Base-by-base conservation (phyloP, 2,113 vertebrate genomes). In the Grallaria varia region DNA sequence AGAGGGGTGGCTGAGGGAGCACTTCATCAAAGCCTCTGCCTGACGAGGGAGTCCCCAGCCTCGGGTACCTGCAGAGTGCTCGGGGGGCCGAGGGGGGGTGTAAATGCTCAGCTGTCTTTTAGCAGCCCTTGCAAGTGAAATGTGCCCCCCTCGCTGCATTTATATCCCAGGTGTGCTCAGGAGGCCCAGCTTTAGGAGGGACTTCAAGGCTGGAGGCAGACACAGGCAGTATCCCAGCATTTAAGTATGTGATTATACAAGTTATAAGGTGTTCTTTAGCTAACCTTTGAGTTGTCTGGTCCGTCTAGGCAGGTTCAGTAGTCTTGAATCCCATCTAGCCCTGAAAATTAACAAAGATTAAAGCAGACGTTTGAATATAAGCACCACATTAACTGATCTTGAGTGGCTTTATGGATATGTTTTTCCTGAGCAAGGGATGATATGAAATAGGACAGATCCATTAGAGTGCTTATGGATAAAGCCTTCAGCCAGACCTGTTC, bases 81-180 rank as follows among this genome's bases (percentile, higher is more conserved):
- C 77, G 21, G 27, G 67, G 60, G 62, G 47, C 13, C 5, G 40
- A 85, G 53, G 53, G 37, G 53, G 44, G 31, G 22, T 5, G 6
- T 40, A 69, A 94, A 45, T 73, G 72, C 90, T 94, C 88, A 94
- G 63, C 71, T 79, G 60, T 80, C 82, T 85, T 69, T 76, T 27
- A 56, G 58, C 6, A 68, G 75, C 71, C 44, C 39, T 95, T 68
- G 58, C 15, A 59, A 42, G 55, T 4, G 2, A 59, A 50, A 62
- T 64, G 82, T n/a, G 44, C 72, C 71, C 50, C 68, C 7, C 0
- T 27, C 44, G 40, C 55, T 73, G 12, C 39, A 9, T 66, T 96
- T 62, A 15, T 69, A 28, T 62, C 35, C n/a, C 64, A 67, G 42
- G 19, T 62, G 37, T 42, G 37, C 68, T 78, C 84, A 74, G 39